Conservation (phyloP, 2,113 vertebrate species). For the Scatophagus argus region DNA sequence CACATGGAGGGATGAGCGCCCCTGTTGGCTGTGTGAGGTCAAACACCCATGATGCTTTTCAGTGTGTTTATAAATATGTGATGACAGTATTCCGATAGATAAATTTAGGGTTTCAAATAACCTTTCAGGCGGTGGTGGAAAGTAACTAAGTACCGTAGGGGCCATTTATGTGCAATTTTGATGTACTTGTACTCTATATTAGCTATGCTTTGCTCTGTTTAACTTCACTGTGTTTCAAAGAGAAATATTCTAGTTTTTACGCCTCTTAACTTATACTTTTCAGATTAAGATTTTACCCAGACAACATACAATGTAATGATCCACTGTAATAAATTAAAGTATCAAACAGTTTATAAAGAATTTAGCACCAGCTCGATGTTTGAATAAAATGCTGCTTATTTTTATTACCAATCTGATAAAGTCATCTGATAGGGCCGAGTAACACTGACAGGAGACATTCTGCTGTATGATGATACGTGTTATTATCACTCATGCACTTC, state of each 20-base stretch:
- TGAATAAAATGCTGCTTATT: neutral
- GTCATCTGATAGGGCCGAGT: neutral
- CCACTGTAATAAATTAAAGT: neutral
- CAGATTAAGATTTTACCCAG: neutral
- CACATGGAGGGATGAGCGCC: slow-evolving; percentile 57
- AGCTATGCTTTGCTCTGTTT: no score
- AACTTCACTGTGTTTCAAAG: neutral
- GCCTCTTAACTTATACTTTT: neutral
- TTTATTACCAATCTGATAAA: neutral
- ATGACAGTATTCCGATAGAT: neutral
- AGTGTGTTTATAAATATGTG: neutral
- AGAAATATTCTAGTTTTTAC: neutral
- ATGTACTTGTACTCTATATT: neutral
- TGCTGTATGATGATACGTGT: neutral
- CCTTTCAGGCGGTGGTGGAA: neutral
- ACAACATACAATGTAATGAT: neutral
- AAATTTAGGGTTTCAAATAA: no score
- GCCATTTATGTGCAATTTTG: neutral
- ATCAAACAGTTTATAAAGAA: neutral
- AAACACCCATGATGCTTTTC: neutral
- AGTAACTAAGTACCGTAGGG: neutral
- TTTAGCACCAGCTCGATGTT: neutral
- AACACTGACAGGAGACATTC: neutral
- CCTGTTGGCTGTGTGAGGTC: slow-evolving; percentile 38
- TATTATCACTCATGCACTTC: neutral